Percentiles rank a stretch among this genome's conserved stretches.
phyloP scores from a whole-genome alignment of 2,888 invertebrate genomes.

The Invenusta paracnida region DNA sequence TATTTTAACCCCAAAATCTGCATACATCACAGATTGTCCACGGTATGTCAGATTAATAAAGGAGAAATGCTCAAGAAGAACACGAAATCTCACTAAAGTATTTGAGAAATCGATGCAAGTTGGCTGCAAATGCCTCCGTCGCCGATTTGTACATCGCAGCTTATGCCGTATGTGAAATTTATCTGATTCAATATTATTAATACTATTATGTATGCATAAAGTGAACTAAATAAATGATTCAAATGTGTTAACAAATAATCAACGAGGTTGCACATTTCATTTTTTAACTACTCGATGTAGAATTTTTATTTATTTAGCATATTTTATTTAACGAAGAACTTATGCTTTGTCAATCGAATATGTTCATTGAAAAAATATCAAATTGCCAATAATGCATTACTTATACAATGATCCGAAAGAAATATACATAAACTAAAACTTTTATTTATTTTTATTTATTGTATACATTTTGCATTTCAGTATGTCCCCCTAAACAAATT shows the following conservation, averaged over 20 bases:
- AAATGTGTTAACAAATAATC: too few relatives aligned
- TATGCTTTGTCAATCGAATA: too few relatives aligned
- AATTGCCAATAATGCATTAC: too few relatives aligned
- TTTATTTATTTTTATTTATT: too few relatives aligned
- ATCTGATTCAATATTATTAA: background rate
- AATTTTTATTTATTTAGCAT: too few relatives aligned
- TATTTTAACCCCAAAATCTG: too few relatives aligned
- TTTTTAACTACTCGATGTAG: too few relatives aligned
- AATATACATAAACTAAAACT: too few relatives aligned
- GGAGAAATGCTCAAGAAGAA: background rate
- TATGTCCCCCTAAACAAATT: constrained; percentile 3
- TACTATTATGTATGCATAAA: background rate
- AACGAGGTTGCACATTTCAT: too few relatives aligned
- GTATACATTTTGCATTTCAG: constrained; percentile 31
- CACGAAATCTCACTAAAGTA: background rate
- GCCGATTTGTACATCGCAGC: background rate
- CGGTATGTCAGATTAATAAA: background rate
- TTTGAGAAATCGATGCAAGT: constrained; percentile 30
- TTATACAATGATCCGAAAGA: too few relatives aligned
- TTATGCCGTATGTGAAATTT: constrained; percentile 16
- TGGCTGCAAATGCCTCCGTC: constrained; percentile 24
- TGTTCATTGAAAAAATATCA: too few relatives aligned
- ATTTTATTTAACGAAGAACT: too few relatives aligned
- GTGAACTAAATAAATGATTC: background rate
- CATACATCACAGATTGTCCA: background rate